Evolutionary conservation across 2,888 invertebrate genomes (phyloP).

Genomic region (Harpalus rufipes): DNA sequence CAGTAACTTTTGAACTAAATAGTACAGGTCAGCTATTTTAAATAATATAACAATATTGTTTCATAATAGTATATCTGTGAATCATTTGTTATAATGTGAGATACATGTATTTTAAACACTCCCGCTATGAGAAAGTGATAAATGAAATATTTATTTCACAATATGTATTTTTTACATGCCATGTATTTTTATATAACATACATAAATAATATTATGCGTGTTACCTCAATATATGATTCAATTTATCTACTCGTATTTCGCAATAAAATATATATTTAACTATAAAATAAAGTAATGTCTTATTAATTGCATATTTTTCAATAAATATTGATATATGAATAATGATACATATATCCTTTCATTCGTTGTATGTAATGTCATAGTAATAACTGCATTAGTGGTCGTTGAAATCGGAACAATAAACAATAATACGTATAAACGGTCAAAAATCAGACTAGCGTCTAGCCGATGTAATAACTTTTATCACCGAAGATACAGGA

Average conservation of each 20-base stretch:
- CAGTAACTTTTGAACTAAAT: background rate
- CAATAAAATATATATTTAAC: background rate
- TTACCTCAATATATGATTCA: too few relatives aligned
- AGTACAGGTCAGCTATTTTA: conserved; percentile 2
- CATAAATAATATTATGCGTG: too few relatives aligned
- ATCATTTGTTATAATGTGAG: conserved; percentile 12
- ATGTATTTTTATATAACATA: background rate
- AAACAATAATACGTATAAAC: too few relatives aligned
- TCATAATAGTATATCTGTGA: conserved; percentile 40
- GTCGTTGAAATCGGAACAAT: too few relatives aligned
- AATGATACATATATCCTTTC: background rate
- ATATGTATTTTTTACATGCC: background rate
- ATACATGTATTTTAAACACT: conserved; percentile 34
- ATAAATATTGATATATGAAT: background rate
- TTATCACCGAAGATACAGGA: too few relatives aligned
- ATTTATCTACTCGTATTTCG: too few relatives aligned
- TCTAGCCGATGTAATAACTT: too few relatives aligned
- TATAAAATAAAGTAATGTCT: background rate
- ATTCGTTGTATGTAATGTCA: too few relatives aligned
- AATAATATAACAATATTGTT: conserved; percentile 38
- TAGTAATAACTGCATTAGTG: too few relatives aligned
- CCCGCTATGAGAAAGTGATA: conserved; percentile 39
- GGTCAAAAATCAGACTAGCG: too few relatives aligned
- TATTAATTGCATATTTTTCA: background rate
- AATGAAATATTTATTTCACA: conserved; percentile 5